phyloP scores from a whole-genome alignment of 2,113 vertebrate genomes.

The Trachemys scripta region DNA sequence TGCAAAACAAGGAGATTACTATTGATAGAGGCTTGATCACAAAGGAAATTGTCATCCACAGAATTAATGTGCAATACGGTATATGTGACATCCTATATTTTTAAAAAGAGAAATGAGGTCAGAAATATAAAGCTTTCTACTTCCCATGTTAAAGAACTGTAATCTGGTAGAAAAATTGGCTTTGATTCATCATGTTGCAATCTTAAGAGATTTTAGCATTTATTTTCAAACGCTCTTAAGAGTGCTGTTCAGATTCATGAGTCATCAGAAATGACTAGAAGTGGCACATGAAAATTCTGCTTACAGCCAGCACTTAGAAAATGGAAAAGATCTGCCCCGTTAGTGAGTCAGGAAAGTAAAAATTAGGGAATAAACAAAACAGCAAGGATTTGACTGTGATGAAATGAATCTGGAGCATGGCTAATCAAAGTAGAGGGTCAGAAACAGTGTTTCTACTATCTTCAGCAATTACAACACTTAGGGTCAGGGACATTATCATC shows the following conservation, averaged over 20 bases:
- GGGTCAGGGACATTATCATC: too few species aligned
- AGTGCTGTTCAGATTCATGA: background rate
- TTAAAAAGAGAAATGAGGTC: background rate
- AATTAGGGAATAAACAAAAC: fast-evolving
- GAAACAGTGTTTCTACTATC: too few species aligned
- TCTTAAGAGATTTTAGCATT: background rate
- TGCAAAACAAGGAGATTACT: conserved; percentile 10
- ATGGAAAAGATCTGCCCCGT: background rate
- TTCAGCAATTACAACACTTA: too few species aligned
- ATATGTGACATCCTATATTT: background rate
- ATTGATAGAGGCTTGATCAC: background rate
- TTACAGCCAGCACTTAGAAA: background rate
- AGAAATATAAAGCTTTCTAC: background rate
- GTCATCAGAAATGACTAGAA: background rate
- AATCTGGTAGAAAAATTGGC: background rate
- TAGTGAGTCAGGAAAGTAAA: background rate
- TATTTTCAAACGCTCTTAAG: background rate
- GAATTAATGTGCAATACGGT: background rate
- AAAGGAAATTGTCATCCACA: background rate
- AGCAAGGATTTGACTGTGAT: background rate
- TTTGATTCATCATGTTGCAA: background rate
- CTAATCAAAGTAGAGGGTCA: background rate
- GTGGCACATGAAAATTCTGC: background rate
- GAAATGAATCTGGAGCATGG: background rate
- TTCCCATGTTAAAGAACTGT: background rate